A percentile compares a stretch with the other conserved stretches of the same genome.
phyloP scores from a whole-genome alignment of 2,888 invertebrate genomes.

The Diabrotica balteata region DNA sequence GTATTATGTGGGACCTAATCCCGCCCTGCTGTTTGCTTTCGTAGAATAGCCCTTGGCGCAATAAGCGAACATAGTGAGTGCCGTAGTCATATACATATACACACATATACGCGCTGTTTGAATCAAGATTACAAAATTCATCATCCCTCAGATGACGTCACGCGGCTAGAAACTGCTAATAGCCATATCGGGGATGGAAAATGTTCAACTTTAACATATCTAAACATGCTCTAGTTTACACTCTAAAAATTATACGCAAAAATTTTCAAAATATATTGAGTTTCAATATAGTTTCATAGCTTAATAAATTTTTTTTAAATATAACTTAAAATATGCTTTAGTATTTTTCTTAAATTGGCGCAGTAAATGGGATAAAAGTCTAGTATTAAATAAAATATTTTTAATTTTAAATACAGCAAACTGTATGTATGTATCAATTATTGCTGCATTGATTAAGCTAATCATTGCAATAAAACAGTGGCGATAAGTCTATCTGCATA shows the following conservation, averaged over 20 bases:
- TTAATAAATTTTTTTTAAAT: too few species aligned
- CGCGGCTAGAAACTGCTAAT: constrained; percentile 28
- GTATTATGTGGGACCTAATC: background rate
- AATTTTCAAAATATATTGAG: too few species aligned
- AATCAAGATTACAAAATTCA: constrained; percentile 30
- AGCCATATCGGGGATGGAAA: constrained; percentile 26
- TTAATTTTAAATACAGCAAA: too few species aligned
- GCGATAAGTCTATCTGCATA: too few species aligned
- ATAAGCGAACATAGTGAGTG: constrained; percentile 1
- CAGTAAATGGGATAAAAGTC: too few species aligned
- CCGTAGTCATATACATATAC: constrained; percentile 6
- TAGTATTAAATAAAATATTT: too few species aligned
- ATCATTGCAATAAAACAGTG: too few species aligned
- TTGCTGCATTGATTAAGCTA: too few species aligned
- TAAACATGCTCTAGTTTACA: constrained; percentile 24
- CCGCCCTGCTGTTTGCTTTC: background rate
- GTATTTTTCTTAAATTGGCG: too few species aligned
- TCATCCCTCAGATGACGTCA: constrained; percentile 27
- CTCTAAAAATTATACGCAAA: background rate
- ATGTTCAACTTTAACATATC: constrained; percentile 25
- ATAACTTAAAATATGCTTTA: too few species aligned
- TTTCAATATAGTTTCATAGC: too few species aligned
- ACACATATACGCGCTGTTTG: constrained; percentile 18
- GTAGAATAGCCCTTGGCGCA: background rate
- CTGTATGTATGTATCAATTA: too few species aligned